Conservation (phyloP, 2,888 invertebrate genomes). For the Elaeidobius kamerunicus region DNA sequence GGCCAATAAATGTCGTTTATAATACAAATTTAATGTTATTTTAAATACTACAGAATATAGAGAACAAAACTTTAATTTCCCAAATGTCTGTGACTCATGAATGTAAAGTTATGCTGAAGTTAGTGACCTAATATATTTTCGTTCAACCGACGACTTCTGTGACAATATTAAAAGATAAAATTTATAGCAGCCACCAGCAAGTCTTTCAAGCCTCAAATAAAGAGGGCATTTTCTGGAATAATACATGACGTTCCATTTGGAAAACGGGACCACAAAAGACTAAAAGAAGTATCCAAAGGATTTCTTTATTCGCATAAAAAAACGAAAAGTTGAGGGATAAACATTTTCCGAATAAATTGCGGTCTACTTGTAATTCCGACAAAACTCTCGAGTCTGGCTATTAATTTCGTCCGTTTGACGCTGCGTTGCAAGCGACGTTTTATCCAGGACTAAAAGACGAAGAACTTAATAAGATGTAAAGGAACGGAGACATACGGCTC, state of each 20-base stretch:
- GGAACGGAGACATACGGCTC: conserved; percentile 39
- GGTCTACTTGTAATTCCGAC: conserved; percentile 25
- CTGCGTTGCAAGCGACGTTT: conserved; percentile 16
- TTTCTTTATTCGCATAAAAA: conserved; percentile 20
- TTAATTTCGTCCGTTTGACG: conserved; percentile 20
- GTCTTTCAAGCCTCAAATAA: too few species aligned
- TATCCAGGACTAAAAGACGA: conserved; percentile 31
- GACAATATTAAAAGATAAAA: too few species aligned
- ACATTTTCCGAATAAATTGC: conserved; percentile 27
- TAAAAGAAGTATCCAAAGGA: conserved; percentile 16
- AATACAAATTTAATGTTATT: too few species aligned
- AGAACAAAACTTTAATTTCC: too few species aligned
- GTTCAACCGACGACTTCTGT: too few species aligned
- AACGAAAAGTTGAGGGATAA: conserved; percentile 22
- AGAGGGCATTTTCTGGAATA: conserved; percentile 9
- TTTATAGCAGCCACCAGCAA: too few species aligned
- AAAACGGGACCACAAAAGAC: conserved; percentile 10
- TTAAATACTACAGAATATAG: too few species aligned
- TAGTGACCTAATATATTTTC: too few species aligned
- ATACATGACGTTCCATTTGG: conserved; percentile 11
- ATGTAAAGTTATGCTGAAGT: too few species aligned
- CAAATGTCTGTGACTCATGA: too few species aligned
- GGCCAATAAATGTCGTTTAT: too few species aligned
- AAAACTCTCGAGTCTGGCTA: conserved; percentile 26
- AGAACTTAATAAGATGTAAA: conserved; percentile 42